Conservation (phyloP, 2,113 vertebrate species). For the Cephalopterus ornatus region DNA sequence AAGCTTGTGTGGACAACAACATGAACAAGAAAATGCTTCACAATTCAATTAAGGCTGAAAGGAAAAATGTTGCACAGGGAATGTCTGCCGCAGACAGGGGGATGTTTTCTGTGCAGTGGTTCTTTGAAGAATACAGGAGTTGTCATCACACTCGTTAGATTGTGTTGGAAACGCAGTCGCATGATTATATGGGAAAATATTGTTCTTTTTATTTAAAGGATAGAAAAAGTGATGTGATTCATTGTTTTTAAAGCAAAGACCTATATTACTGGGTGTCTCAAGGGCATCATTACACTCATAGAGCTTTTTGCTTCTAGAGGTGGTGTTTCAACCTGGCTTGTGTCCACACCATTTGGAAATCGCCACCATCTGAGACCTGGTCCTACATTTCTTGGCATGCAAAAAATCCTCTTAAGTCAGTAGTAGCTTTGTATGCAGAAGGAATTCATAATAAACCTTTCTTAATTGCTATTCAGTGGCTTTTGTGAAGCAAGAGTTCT, state of each 20-base stretch:
- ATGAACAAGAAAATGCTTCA: neutral
- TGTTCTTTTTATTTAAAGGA: neutral
- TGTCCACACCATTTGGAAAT: neutral
- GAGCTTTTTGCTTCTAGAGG: neutral
- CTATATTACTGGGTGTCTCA: neutral
- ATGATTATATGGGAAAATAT: neutral
- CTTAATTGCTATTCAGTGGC: neutral
- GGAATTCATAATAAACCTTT: neutral
- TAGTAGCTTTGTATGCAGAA: neutral
- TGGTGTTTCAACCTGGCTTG: neutral
- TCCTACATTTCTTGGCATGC: neutral
- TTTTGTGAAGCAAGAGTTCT: neutral
- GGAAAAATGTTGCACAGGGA: neutral
- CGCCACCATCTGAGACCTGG: neutral
- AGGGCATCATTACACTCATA: neutral
- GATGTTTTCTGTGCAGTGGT: neutral
- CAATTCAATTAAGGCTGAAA: conserved; percentile 30
- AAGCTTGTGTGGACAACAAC: neutral
- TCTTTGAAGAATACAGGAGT: neutral
- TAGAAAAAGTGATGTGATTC: neutral
- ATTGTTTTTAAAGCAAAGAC: neutral
- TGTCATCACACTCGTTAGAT: neutral
- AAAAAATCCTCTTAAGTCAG: neutral
- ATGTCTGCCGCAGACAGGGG: neutral
- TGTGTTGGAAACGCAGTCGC: neutral